phyloP scores from a whole-genome alignment of 23 tunicate species.

The Trididemnum nubilum region DNA sequence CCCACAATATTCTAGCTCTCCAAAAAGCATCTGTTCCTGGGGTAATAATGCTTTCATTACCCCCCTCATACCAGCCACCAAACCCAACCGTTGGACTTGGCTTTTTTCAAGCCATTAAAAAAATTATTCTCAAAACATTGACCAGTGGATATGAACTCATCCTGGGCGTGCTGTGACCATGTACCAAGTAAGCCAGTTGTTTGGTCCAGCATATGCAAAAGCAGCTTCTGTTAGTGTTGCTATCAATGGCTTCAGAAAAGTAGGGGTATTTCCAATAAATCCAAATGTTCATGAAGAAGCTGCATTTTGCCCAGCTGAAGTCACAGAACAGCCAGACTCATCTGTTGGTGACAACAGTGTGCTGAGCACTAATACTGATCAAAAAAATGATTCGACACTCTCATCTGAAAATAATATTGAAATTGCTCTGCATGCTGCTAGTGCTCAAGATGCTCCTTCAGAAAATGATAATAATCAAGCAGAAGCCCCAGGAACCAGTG shows the following conservation, averaged over 20 bases:
- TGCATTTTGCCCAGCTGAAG: conserved; percentile 24
- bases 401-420: no score
- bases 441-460: no score
- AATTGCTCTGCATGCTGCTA: no score
- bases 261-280: conserved; percentile 29
- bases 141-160: conserved; percentile 45
- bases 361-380: not conserved
- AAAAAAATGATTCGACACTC: not conserved
- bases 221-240: conserved; percentile 32
- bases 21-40: conserved; percentile 24
- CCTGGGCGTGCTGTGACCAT: conserved; percentile 32
- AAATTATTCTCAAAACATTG: conserved; percentile 30
- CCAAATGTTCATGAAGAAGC: conserved; percentile 13
- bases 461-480: no score
- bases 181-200: conserved; percentile 23
- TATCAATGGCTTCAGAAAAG: conserved; percentile 44
- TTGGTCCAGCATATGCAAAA: conserved; percentile 44
- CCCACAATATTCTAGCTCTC: conserved; percentile 29
- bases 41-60: conserved; percentile 35
- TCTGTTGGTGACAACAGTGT: not conserved
- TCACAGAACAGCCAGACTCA: not conserved
- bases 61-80: conserved; percentile 44
- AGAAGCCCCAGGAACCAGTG: not conserved
- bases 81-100: conserved; percentile 36
- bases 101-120: conserved; percentile 40